These are phyloP conservation scores for Acronicta leporina DNA, from an alignment of 2,888 invertebrate species.

Conservation along the genomic window DNA sequence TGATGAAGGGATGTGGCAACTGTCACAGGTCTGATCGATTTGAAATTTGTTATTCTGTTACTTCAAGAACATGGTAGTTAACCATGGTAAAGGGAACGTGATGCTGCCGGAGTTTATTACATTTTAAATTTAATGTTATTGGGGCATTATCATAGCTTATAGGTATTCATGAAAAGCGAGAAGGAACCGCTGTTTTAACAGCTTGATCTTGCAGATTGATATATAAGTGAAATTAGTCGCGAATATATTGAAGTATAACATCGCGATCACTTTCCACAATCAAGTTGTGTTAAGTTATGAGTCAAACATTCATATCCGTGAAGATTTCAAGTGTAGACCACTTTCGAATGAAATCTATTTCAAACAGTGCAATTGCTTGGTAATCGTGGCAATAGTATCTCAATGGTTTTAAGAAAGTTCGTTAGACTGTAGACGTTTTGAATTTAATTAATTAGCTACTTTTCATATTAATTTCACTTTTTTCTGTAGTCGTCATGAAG, in stretches of 20 bases:
- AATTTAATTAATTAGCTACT: slow-evolving; percentile 11
- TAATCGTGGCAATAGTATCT: slow-evolving; percentile 50
- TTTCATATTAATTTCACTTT: background rate
- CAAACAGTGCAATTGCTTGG: slow-evolving; percentile 48
- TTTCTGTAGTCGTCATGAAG: no score
- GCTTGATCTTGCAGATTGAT: background rate
- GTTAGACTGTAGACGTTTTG: background rate
- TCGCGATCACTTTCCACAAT: slow-evolving; percentile 20
- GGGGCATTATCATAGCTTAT: no score
- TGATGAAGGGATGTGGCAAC: no score
- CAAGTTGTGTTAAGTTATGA: slow-evolving; percentile 9
- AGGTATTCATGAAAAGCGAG: no score
- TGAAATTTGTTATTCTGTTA: no score
- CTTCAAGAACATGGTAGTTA: no score
- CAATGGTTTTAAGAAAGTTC: slow-evolving; percentile 41
- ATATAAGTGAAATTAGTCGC: slow-evolving; percentile 6
- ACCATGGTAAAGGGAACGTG: no score
- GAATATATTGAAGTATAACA: slow-evolving; percentile 4
- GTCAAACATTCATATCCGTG: slow-evolving; percentile 24
- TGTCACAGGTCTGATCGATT: no score
- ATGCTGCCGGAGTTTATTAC: no score
- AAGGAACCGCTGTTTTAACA: no score
- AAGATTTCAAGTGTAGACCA: slow-evolving; percentile 29
- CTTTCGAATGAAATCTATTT: slow-evolving; percentile 62
- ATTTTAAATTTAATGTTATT: no score